Evolutionary conservation across 2,797 vertebrate genomes (phyloP), one percentile per base, ranked within the genome.

Genomic region (Sparidentex hasta): DNA sequence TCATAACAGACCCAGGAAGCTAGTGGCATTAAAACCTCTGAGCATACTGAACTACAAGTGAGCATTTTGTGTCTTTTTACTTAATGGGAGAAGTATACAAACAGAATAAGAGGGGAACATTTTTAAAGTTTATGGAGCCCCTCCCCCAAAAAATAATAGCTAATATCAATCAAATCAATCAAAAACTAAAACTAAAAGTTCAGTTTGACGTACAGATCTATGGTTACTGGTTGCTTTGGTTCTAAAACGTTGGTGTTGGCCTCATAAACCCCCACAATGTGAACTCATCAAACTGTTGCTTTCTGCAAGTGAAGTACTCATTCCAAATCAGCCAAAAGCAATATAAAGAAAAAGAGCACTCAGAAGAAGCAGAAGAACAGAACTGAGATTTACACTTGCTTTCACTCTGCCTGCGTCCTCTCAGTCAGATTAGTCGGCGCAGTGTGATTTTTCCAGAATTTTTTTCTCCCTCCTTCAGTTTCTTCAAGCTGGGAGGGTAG

Each of bases 401-500:
- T 62, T 72, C 46, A 20, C 54, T 25, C 57, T 58, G 64, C 48
- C 76, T 76, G 59, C 33, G 41, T 48, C 62, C 83, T 64, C 62
- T 56, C 43, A 73, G 46, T 79, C 71, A 72, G 47, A 78, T 80
- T 73, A 62, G 63, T 51, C 65, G 73, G 63, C 14, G 63, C 66
- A 54, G 65, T 87, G 76, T 79, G 78, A 83, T 76, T 90, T 90
- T 87, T 87, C 85, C 85, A 79, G 74, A 74, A 71, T 86, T 33
- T 27, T 27, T 80, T 91, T 89, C 80, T 89, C 75, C 77, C 84
- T 89, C 77, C 82, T 87, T 84, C 51, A 65, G 77, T 92, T 91
- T 82, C 85, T 85, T 74, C 29, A 16, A 85, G 80, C 78, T 90
- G 87, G 80, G 88, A 88, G 88, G 80, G 74, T 77, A 88, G 77